Evolutionary conservation across 2,888 invertebrate genomes (phyloP).

Genomic region (Dasysyrphus albostriatus): DNA sequence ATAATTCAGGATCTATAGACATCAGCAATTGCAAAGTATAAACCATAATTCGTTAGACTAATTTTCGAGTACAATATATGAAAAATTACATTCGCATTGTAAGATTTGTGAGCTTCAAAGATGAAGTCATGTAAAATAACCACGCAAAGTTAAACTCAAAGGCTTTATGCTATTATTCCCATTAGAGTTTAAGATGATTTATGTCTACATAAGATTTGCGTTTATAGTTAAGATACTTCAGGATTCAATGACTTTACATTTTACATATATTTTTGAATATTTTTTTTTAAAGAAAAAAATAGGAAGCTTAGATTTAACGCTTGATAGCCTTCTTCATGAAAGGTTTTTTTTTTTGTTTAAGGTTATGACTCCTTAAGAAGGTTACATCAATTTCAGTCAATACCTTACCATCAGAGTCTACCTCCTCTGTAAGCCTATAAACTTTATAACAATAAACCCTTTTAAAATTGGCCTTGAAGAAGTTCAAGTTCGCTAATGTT

Average conservation of each 20-base stretch:
- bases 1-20: no score
- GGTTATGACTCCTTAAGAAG: slow-evolving; percentile 12
- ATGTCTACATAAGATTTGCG: neutral
- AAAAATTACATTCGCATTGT: no score
- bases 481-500: slow-evolving; percentile 68
- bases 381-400: slow-evolving; percentile 32
- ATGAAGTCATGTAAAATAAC: slow-evolving; percentile 21
- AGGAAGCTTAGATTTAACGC: neutral
- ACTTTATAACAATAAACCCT: slow-evolving; percentile 35
- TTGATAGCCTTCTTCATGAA: neutral
- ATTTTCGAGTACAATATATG: no score
- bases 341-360: neutral
- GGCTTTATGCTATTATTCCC: slow-evolving; percentile 62
- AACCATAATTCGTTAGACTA: no score
- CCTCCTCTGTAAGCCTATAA: neutral
- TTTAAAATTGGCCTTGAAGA: slow-evolving; percentile 63
- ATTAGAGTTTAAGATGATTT: slow-evolving; percentile 53
- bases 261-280: no score
- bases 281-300: neutral
- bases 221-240: slow-evolving; percentile 1
- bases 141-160: slow-evolving; percentile 65
- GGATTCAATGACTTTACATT: neutral
- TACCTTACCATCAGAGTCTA: neutral
- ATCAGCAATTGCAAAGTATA: no score
- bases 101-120: no score